Percentiles rank a stretch among this genome's conserved stretches.
Evolutionary conservation across 2,113 vertebrate genomes (phyloP).

Genomic region (Geococcyx californianus): DNA sequence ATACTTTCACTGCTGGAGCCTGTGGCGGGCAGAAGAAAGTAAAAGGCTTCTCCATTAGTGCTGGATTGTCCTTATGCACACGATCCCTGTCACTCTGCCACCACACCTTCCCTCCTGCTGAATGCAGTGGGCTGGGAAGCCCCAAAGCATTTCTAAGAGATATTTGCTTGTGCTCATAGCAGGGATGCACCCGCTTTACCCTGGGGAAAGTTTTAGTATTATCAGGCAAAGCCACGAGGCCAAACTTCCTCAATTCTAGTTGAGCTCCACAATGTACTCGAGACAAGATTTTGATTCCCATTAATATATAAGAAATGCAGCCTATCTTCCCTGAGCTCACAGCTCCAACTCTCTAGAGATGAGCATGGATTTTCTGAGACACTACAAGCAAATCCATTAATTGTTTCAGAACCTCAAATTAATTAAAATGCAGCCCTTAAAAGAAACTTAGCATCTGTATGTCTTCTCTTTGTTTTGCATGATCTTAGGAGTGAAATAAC

Average conservation of each 20-base stretch:
- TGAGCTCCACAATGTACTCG: background rate
- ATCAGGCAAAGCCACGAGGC: background rate
- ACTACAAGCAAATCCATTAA: conserved; percentile 18
- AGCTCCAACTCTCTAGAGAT: background rate
- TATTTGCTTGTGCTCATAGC: background rate
- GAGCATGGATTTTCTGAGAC: background rate
- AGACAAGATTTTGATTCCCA: background rate
- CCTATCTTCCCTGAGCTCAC: background rate
- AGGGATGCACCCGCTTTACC: background rate
- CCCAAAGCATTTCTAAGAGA: background rate
- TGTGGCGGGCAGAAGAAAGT: background rate
- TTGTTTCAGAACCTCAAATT: conserved; percentile 29
- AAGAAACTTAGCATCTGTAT: background rate
- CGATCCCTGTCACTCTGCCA: background rate
- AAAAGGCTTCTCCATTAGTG: background rate
- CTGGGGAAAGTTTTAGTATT: background rate
- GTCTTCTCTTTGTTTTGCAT: conserved; percentile 1
- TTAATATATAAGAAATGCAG: background rate
- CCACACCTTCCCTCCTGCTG: background rate
- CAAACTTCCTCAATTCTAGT: background rate
- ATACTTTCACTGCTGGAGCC: background rate
- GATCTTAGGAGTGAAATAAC: conserved; percentile 32
- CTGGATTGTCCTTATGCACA: background rate
- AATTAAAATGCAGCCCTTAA: conserved; percentile 40
- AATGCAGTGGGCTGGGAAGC: background rate